Base-by-base conservation (phyloP, 2,797 vertebrate species). In the Sebastes minor region DNA sequence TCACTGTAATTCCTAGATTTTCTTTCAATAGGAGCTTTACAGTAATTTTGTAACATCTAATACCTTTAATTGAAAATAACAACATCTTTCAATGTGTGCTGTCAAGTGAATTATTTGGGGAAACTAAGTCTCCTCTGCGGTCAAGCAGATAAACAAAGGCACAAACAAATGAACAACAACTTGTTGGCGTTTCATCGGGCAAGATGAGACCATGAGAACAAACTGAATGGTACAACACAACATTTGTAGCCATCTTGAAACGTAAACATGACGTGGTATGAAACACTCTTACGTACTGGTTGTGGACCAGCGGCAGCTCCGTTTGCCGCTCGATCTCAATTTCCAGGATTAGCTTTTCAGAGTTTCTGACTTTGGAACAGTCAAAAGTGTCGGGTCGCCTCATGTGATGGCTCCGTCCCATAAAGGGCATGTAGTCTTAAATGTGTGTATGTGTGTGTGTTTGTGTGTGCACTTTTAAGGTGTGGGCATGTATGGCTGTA, bases 401-500 rank as follows among this genome's bases (percentile, higher is more conserved):
- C 74, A 35, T 60, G 53, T 85, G 74, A 92, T 92, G 89, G 89
- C 92, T 88, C 84, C 75, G 86, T 86, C 90, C 85, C 86, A 70
- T 90, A 85, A 91, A 92, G 91, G 91, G 88, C 53, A 78, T 80
- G 65, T 80, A 85, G 86, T 93, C 85, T 88, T 82, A 28, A 71
- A 53, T 63, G 46, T 78, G 55, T 76, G 57, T 90, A 70, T 87
- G 25, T 72, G 62, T 74, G 66, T 77, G 49, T 78, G 56, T 75
- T 74, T 75, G 67, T 66, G 22, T 71, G 10, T 87, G 86, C 83
- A 88, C 87, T 63, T 75, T 90, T 87, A 93, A 92, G 91, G 90
- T 93, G 89, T 90, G 86, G 81, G 86, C 68, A 86, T 91, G 89
- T 95, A 95, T 96, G 95, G 95, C 95, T 96, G 93, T 94, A 92